A percentile compares a stretch with the other conserved stretches of the same genome.
phyloP scores from a whole-genome alignment of 2,113 vertebrate species.

The Pandion haliaetus region DNA sequence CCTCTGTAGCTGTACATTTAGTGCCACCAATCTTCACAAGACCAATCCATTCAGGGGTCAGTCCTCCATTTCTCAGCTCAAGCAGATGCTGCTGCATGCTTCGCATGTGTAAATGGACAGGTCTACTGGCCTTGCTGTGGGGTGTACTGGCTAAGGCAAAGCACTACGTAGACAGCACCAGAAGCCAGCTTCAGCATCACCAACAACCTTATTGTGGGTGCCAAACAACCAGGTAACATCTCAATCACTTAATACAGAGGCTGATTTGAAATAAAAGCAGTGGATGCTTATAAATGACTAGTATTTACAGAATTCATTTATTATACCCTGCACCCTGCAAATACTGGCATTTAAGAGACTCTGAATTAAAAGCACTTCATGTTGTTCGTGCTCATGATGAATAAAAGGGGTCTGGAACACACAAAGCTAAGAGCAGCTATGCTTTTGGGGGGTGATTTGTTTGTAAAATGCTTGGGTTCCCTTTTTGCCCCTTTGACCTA shows the following conservation, averaged over 20 bases:
- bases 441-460: not conserved
- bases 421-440: not conserved
- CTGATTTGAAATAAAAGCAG: not conserved
- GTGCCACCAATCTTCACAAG: not conserved
- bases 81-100: accelerated
- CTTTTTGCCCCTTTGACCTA: not conserved
- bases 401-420: not conserved
- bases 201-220: not conserved
- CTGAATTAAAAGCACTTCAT: not conserved
- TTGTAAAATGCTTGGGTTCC: not conserved
- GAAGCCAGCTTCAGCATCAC: not conserved
- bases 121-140: too few species aligned
- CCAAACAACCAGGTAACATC: not conserved
- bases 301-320: not conserved
- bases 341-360: not conserved
- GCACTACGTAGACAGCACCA: accelerated
- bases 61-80: not conserved
- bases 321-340: not conserved
- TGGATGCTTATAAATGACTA: not conserved
- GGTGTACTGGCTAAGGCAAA: not conserved
- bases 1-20: not conserved
- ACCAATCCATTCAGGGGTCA: not conserved
- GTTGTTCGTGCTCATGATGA: not conserved
- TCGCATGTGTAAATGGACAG: too few species aligned
- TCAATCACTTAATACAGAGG: not conserved